Conservation (phyloP, 2,888 invertebrate species). For the Lepetodrilus schrolli region DNA sequence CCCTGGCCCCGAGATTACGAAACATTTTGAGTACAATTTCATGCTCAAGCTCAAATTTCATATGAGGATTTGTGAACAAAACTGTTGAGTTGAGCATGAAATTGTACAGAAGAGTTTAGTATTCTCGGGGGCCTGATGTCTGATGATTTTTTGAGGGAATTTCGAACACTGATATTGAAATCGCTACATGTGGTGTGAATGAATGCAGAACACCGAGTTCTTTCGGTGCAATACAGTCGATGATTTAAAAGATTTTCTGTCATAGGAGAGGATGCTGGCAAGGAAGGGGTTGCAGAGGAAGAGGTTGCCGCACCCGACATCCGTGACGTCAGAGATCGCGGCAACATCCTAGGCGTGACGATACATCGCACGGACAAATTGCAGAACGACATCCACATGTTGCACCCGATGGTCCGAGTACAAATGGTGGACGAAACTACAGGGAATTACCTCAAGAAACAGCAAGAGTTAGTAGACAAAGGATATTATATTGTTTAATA, state of each 20-base stretch:
- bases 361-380: slow-evolving; percentile 80
- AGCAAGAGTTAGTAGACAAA: slow-evolving; percentile 71
- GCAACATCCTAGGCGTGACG: slow-evolving; percentile 77
- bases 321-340: slow-evolving; percentile 63
- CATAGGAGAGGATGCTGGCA: slow-evolving; percentile 23
- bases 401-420: slow-evolving; percentile 81
- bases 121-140: no score
- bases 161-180: no score
- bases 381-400: slow-evolving; percentile 79
- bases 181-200: no score
- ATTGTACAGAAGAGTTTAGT: no score
- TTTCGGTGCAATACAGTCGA: not conserved
- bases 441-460: slow-evolving; percentile 78
- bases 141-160: no score
- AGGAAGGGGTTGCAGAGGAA: slow-evolving; percentile 27
- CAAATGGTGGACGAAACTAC: slow-evolving; percentile 79
- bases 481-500: not conserved
- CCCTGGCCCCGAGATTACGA: no score
- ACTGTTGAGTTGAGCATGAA: no score
- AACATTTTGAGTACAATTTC: no score
- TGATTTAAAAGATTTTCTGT: not conserved
- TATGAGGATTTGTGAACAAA: no score
- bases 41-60: no score
- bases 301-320: slow-evolving; percentile 35
- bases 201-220: not conserved